Base-by-base conservation (phyloP, 2,113 vertebrate genomes). In the Gasterosteus aculeatus region DNA sequence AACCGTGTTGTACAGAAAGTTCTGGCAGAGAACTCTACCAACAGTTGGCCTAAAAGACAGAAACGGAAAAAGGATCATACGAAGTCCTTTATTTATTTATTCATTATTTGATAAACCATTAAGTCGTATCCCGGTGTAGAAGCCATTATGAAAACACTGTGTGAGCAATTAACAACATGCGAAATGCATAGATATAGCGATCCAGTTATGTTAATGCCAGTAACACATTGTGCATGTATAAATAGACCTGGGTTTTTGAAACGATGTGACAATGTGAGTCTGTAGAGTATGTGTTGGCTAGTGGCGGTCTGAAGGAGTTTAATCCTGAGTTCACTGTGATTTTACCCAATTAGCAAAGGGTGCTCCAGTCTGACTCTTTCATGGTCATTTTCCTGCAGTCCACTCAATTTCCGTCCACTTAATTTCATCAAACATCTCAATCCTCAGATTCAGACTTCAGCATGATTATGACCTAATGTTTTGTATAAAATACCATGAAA, bases 391-490 rank as follows among this genome's bases (percentile, higher is more conserved):
- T 44, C 10, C 33, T 33, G 33, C 67, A 62, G 22, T 26, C 22
- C 22, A 26, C 22, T 26, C 22, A 26, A 26, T 26, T 26, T 26
- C 22, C 22, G 22, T 35, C 33, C 33, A 35, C 33, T 2, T 5
- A 35, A 35, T 35, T 35, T 35, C 33, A 35, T 3, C 33, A 35
- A 35, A 35, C 33, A 35, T 35, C 33, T 35, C 33, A 35, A 4
- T 35, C 78, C 83, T 92, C 90, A 92, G 82, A 93, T 94, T 91
- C 91, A 92, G 92, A 92, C 94, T 94, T 96, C 95, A 94, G 95
- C 95, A 94, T 93, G 95, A 95, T 80, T 75, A 95, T 96, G 97
- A 98, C 97, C 95, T 97, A 98, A 97, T 93, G 88, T 95, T 97
- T 97, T 96, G 26, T 95, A 84, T 77, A 87, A 89, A 87, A 88